Conservation (phyloP, 2,888 invertebrate species). For the Acanthosepion lycidas region DNA sequence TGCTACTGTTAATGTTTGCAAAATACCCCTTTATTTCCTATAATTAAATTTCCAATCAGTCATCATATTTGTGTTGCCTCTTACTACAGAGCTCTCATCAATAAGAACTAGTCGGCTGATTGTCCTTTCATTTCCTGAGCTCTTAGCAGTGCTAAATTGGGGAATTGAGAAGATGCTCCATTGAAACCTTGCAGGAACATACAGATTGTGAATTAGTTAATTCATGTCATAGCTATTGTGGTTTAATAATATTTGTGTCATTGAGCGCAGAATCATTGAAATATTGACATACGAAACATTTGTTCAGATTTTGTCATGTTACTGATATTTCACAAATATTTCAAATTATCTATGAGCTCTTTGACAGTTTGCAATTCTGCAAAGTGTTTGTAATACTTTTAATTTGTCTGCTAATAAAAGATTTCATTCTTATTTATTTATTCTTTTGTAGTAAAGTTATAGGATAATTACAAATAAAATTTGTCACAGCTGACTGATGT, state of each 20-base stretch:
- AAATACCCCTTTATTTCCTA: constrained; percentile 46
- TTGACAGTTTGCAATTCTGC: not conserved
- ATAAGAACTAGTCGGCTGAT: constrained; percentile 42
- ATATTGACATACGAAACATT: not conserved
- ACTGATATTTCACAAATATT: not conserved
- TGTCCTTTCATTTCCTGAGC: constrained; percentile 47
- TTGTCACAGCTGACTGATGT: no score
- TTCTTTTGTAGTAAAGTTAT: not conserved
- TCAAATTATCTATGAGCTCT: not conserved
- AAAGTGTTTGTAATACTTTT: not conserved
- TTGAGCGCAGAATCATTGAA: constrained; percentile 40
- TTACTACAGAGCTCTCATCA: constrained; percentile 44
- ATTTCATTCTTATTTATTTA: not conserved
- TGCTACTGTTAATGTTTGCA: constrained; percentile 46
- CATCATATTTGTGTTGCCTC: constrained; percentile 47
- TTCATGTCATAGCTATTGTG: constrained; percentile 40
- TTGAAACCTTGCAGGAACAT: constrained; percentile 40
- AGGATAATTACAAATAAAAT: not conserved
- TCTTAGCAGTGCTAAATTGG: constrained; percentile 39
- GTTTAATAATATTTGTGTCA: constrained; percentile 42
- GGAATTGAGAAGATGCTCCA: constrained; percentile 39
- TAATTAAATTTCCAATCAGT: constrained; percentile 47
- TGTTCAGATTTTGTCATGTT: not conserved
- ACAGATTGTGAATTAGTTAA: constrained; percentile 13
- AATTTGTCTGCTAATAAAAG: not conserved